A percentile compares a stretch with the other conserved stretches of the same genome.
Conservation (phyloP, 2,888 invertebrate genomes). For the Melipona beecheii region DNA sequence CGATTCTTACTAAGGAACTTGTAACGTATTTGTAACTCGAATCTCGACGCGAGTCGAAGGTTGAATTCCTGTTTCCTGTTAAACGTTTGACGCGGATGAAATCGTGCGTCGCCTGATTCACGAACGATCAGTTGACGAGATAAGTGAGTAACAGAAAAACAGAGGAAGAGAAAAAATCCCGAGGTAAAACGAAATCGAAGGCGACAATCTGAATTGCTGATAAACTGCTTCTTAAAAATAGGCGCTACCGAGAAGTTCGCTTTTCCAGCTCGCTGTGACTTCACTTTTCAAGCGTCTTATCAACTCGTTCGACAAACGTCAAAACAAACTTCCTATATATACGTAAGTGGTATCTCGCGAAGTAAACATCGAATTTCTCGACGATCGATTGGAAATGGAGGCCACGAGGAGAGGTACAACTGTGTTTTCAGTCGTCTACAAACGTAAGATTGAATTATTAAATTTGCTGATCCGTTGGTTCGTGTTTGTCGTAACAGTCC, state of each 20-base stretch:
- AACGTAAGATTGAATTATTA: too few species aligned
- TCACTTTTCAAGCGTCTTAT: not conserved
- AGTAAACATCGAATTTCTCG: not conserved
- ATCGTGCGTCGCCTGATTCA: slow-evolving; percentile 25
- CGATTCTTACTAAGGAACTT: not conserved
- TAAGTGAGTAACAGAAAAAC: not conserved
- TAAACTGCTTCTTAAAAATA: not conserved
- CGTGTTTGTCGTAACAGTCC: too few species aligned
- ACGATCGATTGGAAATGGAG: too few species aligned
- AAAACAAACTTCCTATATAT: not conserved
- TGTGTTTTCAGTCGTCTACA: too few species aligned
- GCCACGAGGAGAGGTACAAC: too few species aligned
- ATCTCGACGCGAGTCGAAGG: slow-evolving; percentile 20
- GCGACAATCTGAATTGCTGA: not conserved
- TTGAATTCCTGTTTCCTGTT: slow-evolving; percentile 30
- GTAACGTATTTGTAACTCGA: slow-evolving; percentile 27
- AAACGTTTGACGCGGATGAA: slow-evolving; percentile 11
- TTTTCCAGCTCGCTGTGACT: not conserved
- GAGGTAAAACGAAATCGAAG: not conserved
- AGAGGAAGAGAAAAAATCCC: not conserved
- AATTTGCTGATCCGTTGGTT: too few species aligned
- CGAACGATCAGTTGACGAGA: slow-evolving; percentile 9
- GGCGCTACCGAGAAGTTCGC: not conserved
- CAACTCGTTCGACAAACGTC: not conserved
- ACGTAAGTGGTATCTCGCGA: not conserved